Base-by-base conservation (phyloP, 2,888 invertebrate species). In the Apeira syringaria region DNA sequence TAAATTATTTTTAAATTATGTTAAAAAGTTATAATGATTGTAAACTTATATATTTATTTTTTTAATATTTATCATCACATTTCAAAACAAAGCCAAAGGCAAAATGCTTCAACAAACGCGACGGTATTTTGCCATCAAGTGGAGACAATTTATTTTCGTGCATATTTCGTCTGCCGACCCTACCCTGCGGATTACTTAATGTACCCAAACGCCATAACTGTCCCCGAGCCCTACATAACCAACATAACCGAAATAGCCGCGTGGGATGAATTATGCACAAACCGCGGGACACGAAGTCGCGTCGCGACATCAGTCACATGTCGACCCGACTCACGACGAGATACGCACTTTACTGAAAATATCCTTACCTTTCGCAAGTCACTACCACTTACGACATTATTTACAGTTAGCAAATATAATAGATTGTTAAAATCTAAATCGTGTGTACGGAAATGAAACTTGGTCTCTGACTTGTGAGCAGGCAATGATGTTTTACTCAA, bases 231-330 rank as follows among this genome's bases (percentile, higher is more conserved):
- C 34, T 28, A 30, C 45, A 39, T 45, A 26, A 24, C 42, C 26
- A 30, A 15, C 38, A 41, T 41, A 31, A 22, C 26, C 42, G 46
- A 2, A 4, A 15, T 2, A 4, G 15, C 2, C 15, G 15, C 40
- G 11, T 5, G 22, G 25, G 41, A 41, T 69, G 64, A 69, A 67
- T 68, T 59, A 70, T 70, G 59, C 57, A 56, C 55, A 28, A 22
- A 24, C 37, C 29, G 29, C 25, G 6, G 37, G 11, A 13, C 6
- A 38, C 30, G 43, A 40, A 43, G 44, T 61, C 66, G 50, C 65
- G 44, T 61, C 66, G 50, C 65, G 56, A 58, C 75, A 74, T 75
- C 74, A 69, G 64, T 75, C 76, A 66, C 64, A 54, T 54, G 72
- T 71, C 24, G 24, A 9, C 24, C 24, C 24, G 8, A 3, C 24